Evolutionary conservation across 2,113 vertebrate genomes (phyloP), one percentile per base, ranked within the genome.

Genomic region (Leucopsar rothschildi): DNA sequence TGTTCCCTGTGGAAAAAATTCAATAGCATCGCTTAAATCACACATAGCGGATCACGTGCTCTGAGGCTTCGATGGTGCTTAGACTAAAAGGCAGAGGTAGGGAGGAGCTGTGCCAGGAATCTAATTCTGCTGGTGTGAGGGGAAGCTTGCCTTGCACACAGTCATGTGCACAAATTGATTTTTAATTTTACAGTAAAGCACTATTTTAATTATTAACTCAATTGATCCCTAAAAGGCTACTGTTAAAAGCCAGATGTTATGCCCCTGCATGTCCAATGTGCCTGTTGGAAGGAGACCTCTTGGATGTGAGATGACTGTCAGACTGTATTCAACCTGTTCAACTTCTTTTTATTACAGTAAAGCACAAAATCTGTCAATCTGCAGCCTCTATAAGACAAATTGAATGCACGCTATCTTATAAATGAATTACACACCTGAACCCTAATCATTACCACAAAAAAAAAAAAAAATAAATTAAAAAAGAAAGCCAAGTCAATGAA

Each of bases 1-100:
- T 95, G 86, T 78, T 92, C 91, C 77, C 86, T 4, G 11, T 90
- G 90, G 81, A 90, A 69, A 82, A 84, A 86, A 91, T 88, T 92
- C 80, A 86, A 78, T 93, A 91, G 79, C 77, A 63, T 60, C 56
- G 27, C 88, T 94, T 85, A 86, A 90, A 93, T 89, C 87, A 60
- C 90, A 86, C 72, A 75, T 39, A 95, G 82, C 69, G 5, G 57
- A 28, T 87, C 75, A 88, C 53, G 18, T 83, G 82, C 83, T 94
- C 63, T 33, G 56, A 90, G 89, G 85, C 88, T 88, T 53, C 84
- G 79, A 5, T 57, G 53, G 53, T 50, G 50, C 72, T 21, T 37
- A 82, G 61, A 31, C 86, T 93, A 60, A 87, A 88, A 91, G 86
- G 57, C 55, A 90, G 88, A 86, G 39, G 40, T 69, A 72, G 82